Conservation (phyloP, 2,113 vertebrate genomes). For the Lathamus discolor region DNA sequence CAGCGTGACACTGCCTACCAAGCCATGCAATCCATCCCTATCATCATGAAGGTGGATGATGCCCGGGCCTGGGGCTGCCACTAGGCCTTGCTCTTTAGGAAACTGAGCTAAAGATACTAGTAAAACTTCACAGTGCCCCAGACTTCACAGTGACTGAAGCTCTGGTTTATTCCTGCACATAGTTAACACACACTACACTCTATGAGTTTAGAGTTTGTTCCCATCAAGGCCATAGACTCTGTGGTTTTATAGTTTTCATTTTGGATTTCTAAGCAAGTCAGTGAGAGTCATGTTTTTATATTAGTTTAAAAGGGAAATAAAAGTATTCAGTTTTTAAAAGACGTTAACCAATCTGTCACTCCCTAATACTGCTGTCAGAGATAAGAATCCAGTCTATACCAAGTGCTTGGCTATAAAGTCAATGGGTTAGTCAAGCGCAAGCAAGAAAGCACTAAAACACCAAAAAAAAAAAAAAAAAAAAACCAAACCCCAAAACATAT, state of each 20-base stretch:
- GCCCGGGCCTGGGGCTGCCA: not conserved
- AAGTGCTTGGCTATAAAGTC: not conserved
- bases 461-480: too few species aligned
- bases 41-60: not conserved
- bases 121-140: not conserved
- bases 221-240: not conserved
- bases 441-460: not conserved
- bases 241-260: not conserved
- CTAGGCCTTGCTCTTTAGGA: not conserved
- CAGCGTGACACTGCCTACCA: not conserved
- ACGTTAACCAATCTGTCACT: not conserved
- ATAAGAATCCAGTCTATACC: not conserved
- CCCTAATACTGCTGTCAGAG: not conserved
- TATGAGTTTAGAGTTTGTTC: not conserved
- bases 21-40: not conserved
- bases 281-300: not conserved
- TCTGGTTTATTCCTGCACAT: not conserved
- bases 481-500: fast-evolving
- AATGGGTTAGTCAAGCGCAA: not conserved
- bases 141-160: not conserved
- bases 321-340: not conserved
- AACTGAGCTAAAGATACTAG: not conserved
- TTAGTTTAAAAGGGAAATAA: not conserved
- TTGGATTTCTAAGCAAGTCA: not conserved
- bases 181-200: not conserved